phyloP scores from a whole-genome alignment of 1,140 invertebrate species.

The Phortica variegata region DNA sequence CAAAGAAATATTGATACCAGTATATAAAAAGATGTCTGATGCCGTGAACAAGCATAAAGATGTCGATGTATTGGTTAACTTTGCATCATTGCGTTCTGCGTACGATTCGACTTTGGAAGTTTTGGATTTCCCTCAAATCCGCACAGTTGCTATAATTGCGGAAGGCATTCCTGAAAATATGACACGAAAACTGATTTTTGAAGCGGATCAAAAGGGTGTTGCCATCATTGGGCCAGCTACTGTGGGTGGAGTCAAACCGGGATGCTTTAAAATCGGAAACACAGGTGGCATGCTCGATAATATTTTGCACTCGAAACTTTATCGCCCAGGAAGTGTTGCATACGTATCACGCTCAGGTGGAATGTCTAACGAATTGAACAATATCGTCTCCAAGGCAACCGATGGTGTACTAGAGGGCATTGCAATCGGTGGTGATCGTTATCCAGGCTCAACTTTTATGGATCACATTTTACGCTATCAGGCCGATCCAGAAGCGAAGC shows the following conservation, averaged over 20 bases:
- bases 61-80: slow-evolving; percentile 97
- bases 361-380: slow-evolving; percentile 99
- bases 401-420: slow-evolving; percentile 98
- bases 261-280: slow-evolving; percentile 99
- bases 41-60: slow-evolving; percentile 94
- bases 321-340: slow-evolving; percentile 93
- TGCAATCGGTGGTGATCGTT: slow-evolving; percentile 98
- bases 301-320: slow-evolving; percentile 95
- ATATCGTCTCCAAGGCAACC: slow-evolving; percentile 95
- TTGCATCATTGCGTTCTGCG: slow-evolving; percentile 95
- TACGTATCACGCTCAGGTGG: slow-evolving; percentile 98
- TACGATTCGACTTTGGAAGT: slow-evolving; percentile 94
- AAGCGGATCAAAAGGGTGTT: slow-evolving; percentile 78
- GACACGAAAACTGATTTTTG: slow-evolving; percentile 91
- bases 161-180: slow-evolving; percentile 99
- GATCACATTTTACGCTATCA: slow-evolving; percentile 91
- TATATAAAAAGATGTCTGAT: slow-evolving; percentile 97
- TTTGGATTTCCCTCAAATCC: slow-evolving; percentile 88
- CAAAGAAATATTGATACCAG: slow-evolving; percentile 91
- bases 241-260: slow-evolving; percentile 96
- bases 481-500: slow-evolving; percentile 78
- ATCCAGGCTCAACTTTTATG: slow-evolving; percentile 98
- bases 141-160: slow-evolving; percentile 97
- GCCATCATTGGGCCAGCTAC: slow-evolving; percentile 96
- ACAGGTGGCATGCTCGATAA: slow-evolving; percentile 99